A percentile compares a stretch with the other conserved stretches of the same genome.
Evolutionary conservation across 2,888 invertebrate species (phyloP).

Genomic region (Tetragonula carbonaria): DNA sequence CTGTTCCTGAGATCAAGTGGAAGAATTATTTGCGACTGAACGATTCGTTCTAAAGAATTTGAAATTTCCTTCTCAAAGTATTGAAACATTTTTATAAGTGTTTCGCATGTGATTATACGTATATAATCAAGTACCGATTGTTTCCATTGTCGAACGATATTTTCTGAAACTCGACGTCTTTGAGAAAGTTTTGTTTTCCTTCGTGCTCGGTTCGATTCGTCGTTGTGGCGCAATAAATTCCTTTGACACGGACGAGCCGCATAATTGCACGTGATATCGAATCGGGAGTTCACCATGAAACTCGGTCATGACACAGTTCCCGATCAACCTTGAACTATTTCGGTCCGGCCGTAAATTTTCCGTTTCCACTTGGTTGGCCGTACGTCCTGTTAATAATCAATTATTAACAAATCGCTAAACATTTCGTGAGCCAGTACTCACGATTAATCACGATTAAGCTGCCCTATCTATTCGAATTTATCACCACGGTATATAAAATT

Average conservation of each 20-base stretch:
- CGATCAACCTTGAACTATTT: constrained; percentile 66
- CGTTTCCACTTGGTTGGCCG: constrained; percentile 25
- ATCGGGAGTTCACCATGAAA: constrained; percentile 46
- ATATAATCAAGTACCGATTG: too few species aligned
- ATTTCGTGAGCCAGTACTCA: background rate
- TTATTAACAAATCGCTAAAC: constrained; percentile 33
- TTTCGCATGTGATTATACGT: too few species aligned
- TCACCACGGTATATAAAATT: background rate
- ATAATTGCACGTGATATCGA: constrained; percentile 49
- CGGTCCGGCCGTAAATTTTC: constrained; percentile 51
- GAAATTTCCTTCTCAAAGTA: too few species aligned
- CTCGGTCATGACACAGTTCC: constrained; percentile 61
- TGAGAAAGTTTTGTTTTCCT: background rate
- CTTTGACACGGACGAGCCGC: constrained; percentile 36
- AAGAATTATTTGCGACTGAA: too few species aligned
- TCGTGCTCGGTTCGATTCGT: constrained; percentile 12
- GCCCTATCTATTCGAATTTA: background rate
- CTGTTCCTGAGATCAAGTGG: background rate
- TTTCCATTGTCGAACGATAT: background rate
- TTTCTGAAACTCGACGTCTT: background rate
- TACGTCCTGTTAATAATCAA: background rate
- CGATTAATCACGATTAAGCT: background rate
- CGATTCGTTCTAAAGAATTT: too few species aligned
- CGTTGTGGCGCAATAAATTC: constrained; percentile 13
- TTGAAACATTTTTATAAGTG: too few species aligned